These are phyloP conservation scores for Orius insidiosus DNA, from an alignment of 1,140 invertebrate genomes.

Conservation along the genomic window DNA sequence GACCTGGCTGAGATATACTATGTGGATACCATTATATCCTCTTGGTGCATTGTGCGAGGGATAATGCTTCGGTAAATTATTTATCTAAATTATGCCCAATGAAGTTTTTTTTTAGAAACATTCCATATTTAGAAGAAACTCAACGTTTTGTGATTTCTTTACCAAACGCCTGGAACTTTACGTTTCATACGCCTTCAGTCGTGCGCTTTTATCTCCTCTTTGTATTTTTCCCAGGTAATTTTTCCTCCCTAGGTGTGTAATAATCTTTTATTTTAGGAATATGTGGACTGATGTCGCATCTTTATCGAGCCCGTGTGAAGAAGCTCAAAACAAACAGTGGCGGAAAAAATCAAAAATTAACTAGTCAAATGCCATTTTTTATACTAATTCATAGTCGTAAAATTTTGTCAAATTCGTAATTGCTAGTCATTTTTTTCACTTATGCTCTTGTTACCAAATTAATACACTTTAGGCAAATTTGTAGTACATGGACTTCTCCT, in stretches of 20 bases:
- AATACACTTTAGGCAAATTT: too few relatives aligned
- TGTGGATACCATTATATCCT: slow-evolving; percentile 87
- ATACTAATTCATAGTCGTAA: too few relatives aligned
- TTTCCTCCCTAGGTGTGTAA: too few relatives aligned
- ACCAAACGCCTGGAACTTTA: slow-evolving; percentile 71
- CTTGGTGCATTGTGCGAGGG: slow-evolving; percentile 77
- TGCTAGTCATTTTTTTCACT: too few relatives aligned
- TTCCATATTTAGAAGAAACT: slow-evolving; percentile 80
- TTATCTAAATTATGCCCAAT: too few relatives aligned
- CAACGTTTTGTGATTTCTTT: slow-evolving; percentile 53
- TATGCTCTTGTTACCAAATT: too few relatives aligned
- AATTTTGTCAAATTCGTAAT: too few relatives aligned
- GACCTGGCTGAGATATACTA: slow-evolving; percentile 83
- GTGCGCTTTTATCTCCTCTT: slow-evolving; percentile 64
- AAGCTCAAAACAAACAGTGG: slow-evolving; percentile 31
- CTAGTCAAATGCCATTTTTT: background rate
- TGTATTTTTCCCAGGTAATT: slow-evolving; percentile 46
- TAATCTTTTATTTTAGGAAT: slow-evolving; percentile 32
- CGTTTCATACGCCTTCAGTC: slow-evolving; percentile 68
- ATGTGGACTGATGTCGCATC: slow-evolving; percentile 59
- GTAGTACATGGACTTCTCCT: too few relatives aligned
- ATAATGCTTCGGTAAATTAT: slow-evolving; percentile 43
- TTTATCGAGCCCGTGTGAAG: slow-evolving; percentile 47
- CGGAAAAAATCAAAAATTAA: slow-evolving; percentile 16
- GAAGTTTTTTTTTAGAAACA: slow-evolving; percentile 34